These are phyloP conservation scores for Tetranychus truncatus DNA, from an alignment of 2,888 invertebrate genomes.

Conservation along the genomic window DNA sequence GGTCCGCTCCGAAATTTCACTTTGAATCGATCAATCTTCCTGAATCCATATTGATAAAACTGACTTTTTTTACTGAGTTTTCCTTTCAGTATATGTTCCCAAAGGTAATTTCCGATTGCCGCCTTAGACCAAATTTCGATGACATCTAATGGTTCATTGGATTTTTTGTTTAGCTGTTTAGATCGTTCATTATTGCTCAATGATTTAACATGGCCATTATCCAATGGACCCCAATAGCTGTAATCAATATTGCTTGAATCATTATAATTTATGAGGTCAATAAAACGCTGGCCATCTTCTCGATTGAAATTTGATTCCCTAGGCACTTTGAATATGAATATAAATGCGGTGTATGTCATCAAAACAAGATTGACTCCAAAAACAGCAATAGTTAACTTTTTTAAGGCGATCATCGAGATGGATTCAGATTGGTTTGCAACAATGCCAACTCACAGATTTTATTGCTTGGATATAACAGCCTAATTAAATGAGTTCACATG, in stretches of 20 bases:
- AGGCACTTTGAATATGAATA: neutral
- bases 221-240: neutral
- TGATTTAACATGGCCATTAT: neutral
- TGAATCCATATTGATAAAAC: slow-evolving; percentile 31
- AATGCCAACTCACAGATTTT: no score
- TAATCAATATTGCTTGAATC: neutral
- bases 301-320: neutral
- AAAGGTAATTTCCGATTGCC: slow-evolving; percentile 35
- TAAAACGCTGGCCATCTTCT: neutral
- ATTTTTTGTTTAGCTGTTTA: slow-evolving; percentile 2
- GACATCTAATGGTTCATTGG: slow-evolving; percentile 9
- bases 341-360: neutral
- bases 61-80: slow-evolving; percentile 30
- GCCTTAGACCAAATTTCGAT: slow-evolving; percentile 34
- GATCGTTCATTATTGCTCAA: neutral
- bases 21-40: slow-evolving; percentile 32
- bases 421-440: slow-evolving; percentile 20
- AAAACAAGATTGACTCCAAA: neutral
- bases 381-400: neutral
- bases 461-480: no score
- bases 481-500: no score
- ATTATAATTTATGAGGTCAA: neutral
- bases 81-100: slow-evolving; percentile 38
- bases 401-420: neutral
- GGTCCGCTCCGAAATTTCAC: slow-evolving; percentile 38